phyloP scores from a whole-genome alignment of 2,888 invertebrate genomes.

The Gasteruption jaculator region DNA sequence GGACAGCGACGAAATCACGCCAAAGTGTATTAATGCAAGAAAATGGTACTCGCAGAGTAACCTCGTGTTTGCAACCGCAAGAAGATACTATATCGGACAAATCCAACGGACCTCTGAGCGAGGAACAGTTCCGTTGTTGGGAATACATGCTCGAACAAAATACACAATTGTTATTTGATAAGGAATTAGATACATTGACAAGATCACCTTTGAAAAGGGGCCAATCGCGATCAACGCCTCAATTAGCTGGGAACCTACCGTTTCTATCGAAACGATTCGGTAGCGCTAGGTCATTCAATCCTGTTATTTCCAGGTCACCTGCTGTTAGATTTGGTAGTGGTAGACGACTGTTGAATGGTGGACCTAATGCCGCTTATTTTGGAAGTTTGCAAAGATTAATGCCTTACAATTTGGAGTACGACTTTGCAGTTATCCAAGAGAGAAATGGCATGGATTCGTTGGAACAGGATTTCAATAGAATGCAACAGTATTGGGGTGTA shows the following conservation, averaged over 20 bases:
- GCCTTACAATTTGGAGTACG: constrained; percentile 80
- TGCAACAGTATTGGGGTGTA: constrained; percentile 90
- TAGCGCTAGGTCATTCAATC: constrained; percentile 75
- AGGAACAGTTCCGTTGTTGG: constrained; percentile 90
- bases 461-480: constrained; percentile 72
- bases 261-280: constrained; percentile 69
- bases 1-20: constrained; percentile 37
- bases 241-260: constrained; percentile 39
- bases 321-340: constrained; percentile 60
- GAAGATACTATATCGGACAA: constrained; percentile 52
- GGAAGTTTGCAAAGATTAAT: constrained; percentile 78
- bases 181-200: constrained; percentile 77
- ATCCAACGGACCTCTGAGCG: constrained; percentile 55
- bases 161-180: constrained; percentile 82
- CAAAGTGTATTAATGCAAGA: constrained; percentile 44
- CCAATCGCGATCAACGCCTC: constrained; percentile 55
- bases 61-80: constrained; percentile 52
- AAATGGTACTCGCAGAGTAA: constrained; percentile 37
- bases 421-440: constrained; percentile 79
- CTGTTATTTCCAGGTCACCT: constrained; percentile 49
- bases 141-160: constrained; percentile 91
- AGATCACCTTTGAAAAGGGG: constrained; percentile 46
- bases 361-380: constrained; percentile 83
- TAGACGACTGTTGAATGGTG: constrained; percentile 62
- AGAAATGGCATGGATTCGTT: constrained; percentile 69